phyloP scores from a whole-genome alignment of 2,113 vertebrate species.

The Aphyosemion australe region DNA sequence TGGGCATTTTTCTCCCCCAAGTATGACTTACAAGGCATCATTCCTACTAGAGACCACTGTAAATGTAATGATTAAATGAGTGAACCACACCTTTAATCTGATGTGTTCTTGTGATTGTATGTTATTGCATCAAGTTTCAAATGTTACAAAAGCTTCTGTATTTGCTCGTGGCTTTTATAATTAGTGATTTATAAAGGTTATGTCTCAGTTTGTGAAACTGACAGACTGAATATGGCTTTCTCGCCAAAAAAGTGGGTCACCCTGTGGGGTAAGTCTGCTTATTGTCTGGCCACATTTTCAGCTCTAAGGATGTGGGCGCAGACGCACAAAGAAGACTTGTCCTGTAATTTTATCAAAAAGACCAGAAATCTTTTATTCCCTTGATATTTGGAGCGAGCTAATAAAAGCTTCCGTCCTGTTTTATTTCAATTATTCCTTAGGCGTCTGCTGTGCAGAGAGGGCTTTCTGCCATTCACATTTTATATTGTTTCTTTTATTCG shows the following conservation, averaged over 20 bases:
- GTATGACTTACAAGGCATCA: too few species aligned
- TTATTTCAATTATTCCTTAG: slow-evolving; percentile 24
- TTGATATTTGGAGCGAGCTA: neutral
- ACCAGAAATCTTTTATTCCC: slow-evolving; percentile 25
- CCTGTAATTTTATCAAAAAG: slow-evolving; percentile 18
- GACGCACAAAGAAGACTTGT: neutral
- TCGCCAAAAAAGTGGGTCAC: neutral
- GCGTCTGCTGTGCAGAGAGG: slow-evolving; percentile 28
- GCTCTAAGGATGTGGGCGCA: slow-evolving; percentile 35
- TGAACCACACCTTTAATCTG: too few species aligned
- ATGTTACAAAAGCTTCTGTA: too few species aligned
- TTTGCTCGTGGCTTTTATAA: too few species aligned
- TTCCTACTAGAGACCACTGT: too few species aligned
- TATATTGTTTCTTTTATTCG: slow-evolving; percentile 41
- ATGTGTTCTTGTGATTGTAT: too few species aligned
- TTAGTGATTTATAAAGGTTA: too few species aligned
- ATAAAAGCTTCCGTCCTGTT: slow-evolving; percentile 35
- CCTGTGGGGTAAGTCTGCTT: slow-evolving; percentile 27
- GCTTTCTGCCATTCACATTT: slow-evolving; percentile 36
- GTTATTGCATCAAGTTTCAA: too few species aligned
- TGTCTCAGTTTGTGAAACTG: too few species aligned
- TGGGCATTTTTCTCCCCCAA: too few species aligned
- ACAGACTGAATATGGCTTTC: too few species aligned
- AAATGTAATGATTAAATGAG: too few species aligned
- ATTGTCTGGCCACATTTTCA: slow-evolving; percentile 16